Base-by-base conservation (phyloP, 2,113 vertebrate species). In the Speoplatyrhinus poulsoni region DNA sequence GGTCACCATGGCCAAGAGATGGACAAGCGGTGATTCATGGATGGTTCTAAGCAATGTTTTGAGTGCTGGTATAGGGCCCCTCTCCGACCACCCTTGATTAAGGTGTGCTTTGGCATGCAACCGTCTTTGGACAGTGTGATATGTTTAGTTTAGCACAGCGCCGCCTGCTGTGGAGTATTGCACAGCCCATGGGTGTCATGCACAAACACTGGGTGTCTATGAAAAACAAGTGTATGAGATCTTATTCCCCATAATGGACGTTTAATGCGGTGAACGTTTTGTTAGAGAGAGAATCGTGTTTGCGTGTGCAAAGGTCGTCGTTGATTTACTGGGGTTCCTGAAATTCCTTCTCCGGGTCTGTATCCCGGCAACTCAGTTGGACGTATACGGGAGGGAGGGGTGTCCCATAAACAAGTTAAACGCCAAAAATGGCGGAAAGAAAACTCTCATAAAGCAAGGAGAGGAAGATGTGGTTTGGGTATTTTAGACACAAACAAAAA, bases 261-360 rank as follows among this genome's bases (percentile, higher is more conserved):
- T 88, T 90, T 87, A 90, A 91, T 87, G 72, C 49, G 84, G 85
- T 87, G 69, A 56, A 79, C 58, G 26, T 63, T 77, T 73, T 53
- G 73, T 88, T 85, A 70, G 67, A 87, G 74, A 72, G 59, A 58
- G 19, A 72, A 67, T 62, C 53, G 58, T 72, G 70, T 87, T 89
- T 86, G 82, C 66, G 69, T 56, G 69, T 73, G 64, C 88, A 17
- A 60, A 82, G 70, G 60, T 80, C 66, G 69, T 65, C 60, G 62
- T 41, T 82, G 84, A 84, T 88, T 89, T 87, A 89, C 75, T 58
- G 74, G 80, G 69, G 79, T 80, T 69, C 68, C 81, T 69, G 46
- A 82, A 86, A 93, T 91, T 91, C 87, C 82, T 83, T 81, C 77
- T 82, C 47, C 56, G 75, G 75, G 85, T 82, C 76, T 62, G 86